A percentile compares a stretch with the other conserved stretches of the same genome.
phyloP scores from a whole-genome alignment of 2,797 vertebrate species.

The Eptatretus atami region DNA sequence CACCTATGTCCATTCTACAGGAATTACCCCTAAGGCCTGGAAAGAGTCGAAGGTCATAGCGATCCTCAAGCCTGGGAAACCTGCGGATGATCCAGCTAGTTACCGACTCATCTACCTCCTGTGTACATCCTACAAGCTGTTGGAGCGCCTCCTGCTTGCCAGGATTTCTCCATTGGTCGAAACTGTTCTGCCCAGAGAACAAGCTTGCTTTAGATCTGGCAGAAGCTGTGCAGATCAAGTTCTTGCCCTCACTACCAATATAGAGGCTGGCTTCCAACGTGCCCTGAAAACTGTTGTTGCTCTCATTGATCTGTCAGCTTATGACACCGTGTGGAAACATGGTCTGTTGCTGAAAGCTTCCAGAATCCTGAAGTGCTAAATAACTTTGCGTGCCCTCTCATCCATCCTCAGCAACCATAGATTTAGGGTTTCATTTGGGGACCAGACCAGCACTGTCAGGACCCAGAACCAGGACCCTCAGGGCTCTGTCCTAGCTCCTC shows the following conservation, averaged over 20 bases:
- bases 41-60: background rate
- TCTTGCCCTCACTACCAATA: background rate
- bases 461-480: no score
- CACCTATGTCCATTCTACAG: background rate
- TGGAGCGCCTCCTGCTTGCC: background rate
- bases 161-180: background rate
- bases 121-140: background rate
- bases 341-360: background rate
- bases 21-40: constrained; percentile 5
- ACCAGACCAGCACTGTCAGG: no score
- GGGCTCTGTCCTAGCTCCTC: no score
- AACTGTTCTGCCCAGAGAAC: background rate
- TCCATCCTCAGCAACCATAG: no score
- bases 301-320: background rate
- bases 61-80: background rate
- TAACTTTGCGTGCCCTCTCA: background rate
- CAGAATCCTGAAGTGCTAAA: background rate
- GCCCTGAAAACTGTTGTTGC: background rate
- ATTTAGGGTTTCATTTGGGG: no score
- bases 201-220: background rate
- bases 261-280: background rate
- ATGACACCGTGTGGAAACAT: background rate
- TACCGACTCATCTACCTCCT: background rate
- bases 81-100: background rate
- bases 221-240: background rate